Evolutionary conservation across 2,797 vertebrate species (phyloP).

Genomic region (Octomys mimax): DNA sequence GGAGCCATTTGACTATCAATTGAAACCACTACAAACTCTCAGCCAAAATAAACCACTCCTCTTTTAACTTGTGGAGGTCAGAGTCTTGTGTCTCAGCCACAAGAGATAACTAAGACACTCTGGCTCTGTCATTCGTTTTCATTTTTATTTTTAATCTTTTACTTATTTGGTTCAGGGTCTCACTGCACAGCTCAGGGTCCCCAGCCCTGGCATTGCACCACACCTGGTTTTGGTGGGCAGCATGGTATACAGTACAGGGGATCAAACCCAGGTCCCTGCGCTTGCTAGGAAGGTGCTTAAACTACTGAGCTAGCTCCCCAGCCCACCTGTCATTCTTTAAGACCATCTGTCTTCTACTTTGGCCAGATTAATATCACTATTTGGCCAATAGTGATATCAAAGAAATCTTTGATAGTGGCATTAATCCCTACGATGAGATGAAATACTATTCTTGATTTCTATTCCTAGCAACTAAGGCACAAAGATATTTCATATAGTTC

Average conservation of each 20-base stretch:
- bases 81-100: not conserved
- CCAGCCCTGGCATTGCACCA: too few relatives aligned
- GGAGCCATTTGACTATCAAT: not conserved
- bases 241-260: too few relatives aligned
- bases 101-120: not conserved
- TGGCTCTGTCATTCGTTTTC: not conserved
- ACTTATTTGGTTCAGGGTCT: too few relatives aligned
- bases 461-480: not conserved
- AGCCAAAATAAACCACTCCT: not conserved
- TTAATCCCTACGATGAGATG: not conserved
- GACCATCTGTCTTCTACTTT: not conserved
- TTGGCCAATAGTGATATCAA: not conserved
- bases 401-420: not conserved
- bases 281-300: too few relatives aligned
- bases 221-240: too few relatives aligned
- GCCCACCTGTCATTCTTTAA: not conserved
- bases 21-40: not conserved
- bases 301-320: too few relatives aligned
- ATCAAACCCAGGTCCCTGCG: too few relatives aligned
- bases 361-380: not conserved
- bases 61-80: not conserved
- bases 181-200: too few relatives aligned
- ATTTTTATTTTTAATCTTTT: too few relatives aligned
- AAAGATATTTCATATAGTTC: slow-evolving; percentile 7
- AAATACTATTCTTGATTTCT: not conserved